Percentiles rank a stretch among this genome's conserved stretches.
These are phyloP conservation scores for Danio albolineatus DNA, from an alignment of 2,797 vertebrate species.

Conservation along the genomic window DNA sequence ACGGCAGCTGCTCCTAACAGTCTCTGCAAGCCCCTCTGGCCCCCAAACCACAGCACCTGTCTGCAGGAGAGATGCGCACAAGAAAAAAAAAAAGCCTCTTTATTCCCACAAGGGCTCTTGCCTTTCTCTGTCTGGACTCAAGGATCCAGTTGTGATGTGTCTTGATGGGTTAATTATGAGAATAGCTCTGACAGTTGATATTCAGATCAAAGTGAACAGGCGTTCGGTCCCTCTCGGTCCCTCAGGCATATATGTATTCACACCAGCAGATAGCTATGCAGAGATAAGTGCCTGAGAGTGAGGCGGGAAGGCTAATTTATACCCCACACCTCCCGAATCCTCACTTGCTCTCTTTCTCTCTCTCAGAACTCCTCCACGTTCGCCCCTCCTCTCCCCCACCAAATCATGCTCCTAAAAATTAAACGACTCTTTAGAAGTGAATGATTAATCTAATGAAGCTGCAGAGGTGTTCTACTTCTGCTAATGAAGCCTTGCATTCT, in stretches of 20 bases:
- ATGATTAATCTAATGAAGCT: slow-evolving; percentile 52
- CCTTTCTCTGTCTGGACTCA: slow-evolving; percentile 57
- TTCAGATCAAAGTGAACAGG: slow-evolving; percentile 63
- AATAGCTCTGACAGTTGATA: slow-evolving; percentile 64
- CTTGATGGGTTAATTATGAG: slow-evolving; percentile 65
- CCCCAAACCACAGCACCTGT: slow-evolving; percentile 34
- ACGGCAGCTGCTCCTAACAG: slow-evolving; percentile 37
- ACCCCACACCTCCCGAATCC: slow-evolving; percentile 18
- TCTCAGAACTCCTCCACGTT: background rate
- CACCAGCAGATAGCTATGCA: slow-evolving; percentile 50
- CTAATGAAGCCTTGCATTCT: slow-evolving; percentile 50
- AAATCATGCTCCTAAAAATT: slow-evolving; percentile 42
- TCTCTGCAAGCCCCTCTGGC: slow-evolving; percentile 16
- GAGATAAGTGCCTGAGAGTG: slow-evolving; percentile 56
- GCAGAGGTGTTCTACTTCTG: slow-evolving; percentile 48
- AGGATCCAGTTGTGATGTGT: slow-evolving; percentile 55
- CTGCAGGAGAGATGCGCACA: slow-evolving; percentile 39
- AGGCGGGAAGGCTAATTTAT: slow-evolving; percentile 48
- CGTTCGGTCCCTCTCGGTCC: slow-evolving; percentile 49
- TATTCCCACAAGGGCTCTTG: slow-evolving; percentile 54
- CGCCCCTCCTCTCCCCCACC: slow-evolving; percentile 22
- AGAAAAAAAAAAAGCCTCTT: slow-evolving; percentile 48
- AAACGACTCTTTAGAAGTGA: slow-evolving; percentile 46
- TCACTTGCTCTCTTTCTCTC: slow-evolving; percentile 4
- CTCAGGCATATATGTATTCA: slow-evolving; percentile 56